A percentile compares a stretch with the other conserved stretches of the same genome.
Evolutionary conservation across 2,113 vertebrate species (phyloP).

Genomic region (Grantiella picta): DNA sequence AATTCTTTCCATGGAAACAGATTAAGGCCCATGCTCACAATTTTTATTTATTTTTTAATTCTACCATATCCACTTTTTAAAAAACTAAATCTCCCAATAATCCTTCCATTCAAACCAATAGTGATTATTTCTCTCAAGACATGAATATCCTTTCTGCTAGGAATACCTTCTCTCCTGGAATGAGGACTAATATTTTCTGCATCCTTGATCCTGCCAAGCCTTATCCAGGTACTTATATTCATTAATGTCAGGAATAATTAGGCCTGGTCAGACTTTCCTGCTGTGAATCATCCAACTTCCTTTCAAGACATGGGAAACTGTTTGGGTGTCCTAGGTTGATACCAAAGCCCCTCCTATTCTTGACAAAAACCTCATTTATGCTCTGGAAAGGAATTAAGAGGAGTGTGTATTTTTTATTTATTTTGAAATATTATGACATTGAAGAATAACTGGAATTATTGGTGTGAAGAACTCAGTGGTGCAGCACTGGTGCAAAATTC

Average conservation of each 20-base stretch:
- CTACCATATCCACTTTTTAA: neutral
- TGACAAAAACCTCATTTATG: neutral
- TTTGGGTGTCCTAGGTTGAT: neutral
- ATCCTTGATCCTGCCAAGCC: neutral
- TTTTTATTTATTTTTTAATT: neutral
- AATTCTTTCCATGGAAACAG: neutral
- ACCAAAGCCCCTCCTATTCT: neutral
- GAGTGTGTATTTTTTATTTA: neutral
- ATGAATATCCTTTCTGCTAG: neutral
- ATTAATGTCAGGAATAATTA: neutral
- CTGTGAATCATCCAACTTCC: neutral
- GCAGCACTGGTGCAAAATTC: too few species aligned
- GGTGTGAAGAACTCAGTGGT: too few species aligned
- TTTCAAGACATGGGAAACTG: neutral
- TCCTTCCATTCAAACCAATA: neutral
- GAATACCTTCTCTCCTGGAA: neutral
- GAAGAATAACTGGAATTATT: too few species aligned
- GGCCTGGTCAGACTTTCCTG: neutral
- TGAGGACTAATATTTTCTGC: neutral
- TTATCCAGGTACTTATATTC: neutral
- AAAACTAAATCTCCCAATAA: neutral
- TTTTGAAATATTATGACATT: neutral
- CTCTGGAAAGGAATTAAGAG: neutral
- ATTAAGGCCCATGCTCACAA: neutral
- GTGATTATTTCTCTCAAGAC: neutral